Base-by-base conservation (phyloP, 2,113 vertebrate species). In the Protomyctophum bolini region DNA sequence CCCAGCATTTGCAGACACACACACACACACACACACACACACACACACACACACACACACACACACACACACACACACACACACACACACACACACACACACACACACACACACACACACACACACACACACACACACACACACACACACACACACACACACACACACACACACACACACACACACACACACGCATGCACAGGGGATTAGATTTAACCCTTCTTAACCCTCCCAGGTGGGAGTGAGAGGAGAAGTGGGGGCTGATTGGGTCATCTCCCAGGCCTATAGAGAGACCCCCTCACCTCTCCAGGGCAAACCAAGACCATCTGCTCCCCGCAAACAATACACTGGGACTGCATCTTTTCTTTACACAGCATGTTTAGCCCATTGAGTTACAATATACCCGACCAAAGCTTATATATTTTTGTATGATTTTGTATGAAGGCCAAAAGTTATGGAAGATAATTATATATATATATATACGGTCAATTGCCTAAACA, bases 181-280 rank as follows among this genome's bases (percentile, higher is more conserved):
- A 55, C 52, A 67, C 7, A 62, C 41, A 70, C 54, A 14, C 11
- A 55, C 52, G 64, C 7, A 62, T 29, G 67, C 76, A 70, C 66
- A 66, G 73, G 58, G 57, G 82, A 86, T 87, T 85, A 83, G 68
- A 65, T 82, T 86, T 86, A 86, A 87, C 87, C 87, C 83, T 77
- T 84, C 73, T 86, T 87, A 86, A 87, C 87, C 85, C 58, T 41
- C 33, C 70, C 21, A 85, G 63, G 72, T 82, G 76, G 81, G 83
- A 66, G 54, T 47, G 68, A 28, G 48, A 64, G 51, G 29, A 57
- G 45, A 49, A 57, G 28, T 33, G 10, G 2, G 2, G 54, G 15
- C 58, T n/a, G 75, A 52, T 68, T 81, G 76, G 72, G 83, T 61
- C 33, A 72, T 63, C 47, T 48, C 72, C 78, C 70, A 81, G 51